These are phyloP conservation scores for Salminus brasiliensis DNA, from an alignment of 2,113 vertebrate genomes.

Conservation along the genomic window DNA sequence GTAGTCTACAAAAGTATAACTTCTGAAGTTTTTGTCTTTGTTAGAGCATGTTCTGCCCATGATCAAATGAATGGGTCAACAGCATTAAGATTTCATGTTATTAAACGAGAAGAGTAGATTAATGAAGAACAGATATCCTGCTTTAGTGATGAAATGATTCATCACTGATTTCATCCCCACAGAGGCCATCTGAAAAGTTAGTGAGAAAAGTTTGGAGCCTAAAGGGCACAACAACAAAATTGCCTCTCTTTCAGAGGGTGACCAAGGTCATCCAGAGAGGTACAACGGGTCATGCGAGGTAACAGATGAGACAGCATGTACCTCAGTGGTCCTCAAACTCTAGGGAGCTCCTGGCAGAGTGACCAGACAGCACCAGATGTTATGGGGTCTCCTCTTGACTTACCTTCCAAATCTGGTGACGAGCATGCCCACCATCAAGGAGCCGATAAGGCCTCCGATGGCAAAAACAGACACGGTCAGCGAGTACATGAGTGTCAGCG, in stretches of 20 bases:
- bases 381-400: constrained; percentile 51
- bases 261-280: constrained; percentile 39
- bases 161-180: no score
- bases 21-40: no score
- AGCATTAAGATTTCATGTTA: no score
- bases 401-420: constrained; percentile 86
- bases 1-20: no score
- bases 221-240: constrained; percentile 15
- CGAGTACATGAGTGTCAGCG: constrained; percentile 86
- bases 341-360: constrained; percentile 44
- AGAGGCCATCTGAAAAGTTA: constrained; percentile 8
- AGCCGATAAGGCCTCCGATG: constrained; percentile 84
- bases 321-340: constrained; percentile 37
- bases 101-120: no score
- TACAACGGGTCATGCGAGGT: constrained; percentile 43
- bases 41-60: no score
- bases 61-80: no score
- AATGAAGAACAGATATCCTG: no score
- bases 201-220: constrained; percentile 1
- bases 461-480: constrained; percentile 88
- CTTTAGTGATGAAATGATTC: no score
- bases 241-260: constrained; percentile 31
- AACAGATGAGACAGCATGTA: constrained; percentile 48
- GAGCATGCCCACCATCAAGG: constrained; percentile 83
- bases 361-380: constrained; percentile 47